phyloP scores from a whole-genome alignment of 2,888 invertebrate genomes.

The Abscondita cerata region DNA sequence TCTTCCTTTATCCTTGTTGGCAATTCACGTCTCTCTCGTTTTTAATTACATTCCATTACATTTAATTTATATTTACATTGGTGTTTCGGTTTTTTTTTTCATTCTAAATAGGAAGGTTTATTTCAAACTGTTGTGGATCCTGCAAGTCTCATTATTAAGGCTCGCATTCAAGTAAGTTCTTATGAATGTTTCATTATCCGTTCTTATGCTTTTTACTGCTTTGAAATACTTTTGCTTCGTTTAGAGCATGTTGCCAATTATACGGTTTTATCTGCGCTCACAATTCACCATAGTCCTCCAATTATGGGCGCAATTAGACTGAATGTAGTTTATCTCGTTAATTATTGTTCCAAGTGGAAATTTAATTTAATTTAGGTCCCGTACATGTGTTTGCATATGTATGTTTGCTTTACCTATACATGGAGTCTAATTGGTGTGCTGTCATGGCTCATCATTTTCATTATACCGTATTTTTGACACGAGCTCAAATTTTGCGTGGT shows the following conservation, averaged over 20 bases:
- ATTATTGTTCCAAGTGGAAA: conserved; percentile 46
- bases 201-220: conserved; percentile 38
- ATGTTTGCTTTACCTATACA: conserved; percentile 33
- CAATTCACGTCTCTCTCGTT: conserved; percentile 40
- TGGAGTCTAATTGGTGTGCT: conserved; percentile 31
- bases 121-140: conserved; percentile 35
- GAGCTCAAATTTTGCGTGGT: conserved; percentile 20
- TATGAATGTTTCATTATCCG: conserved; percentile 43
- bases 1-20: conserved; percentile 33
- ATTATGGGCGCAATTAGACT: conserved; percentile 47
- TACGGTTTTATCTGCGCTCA: conserved; percentile 40
- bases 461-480: conserved; percentile 22
- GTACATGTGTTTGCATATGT: conserved; percentile 43
- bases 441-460: conserved; percentile 28
- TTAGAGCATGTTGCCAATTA: conserved; percentile 40
- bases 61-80: conserved; percentile 47
- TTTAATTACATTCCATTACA: conserved; percentile 49
- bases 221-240: conserved; percentile 40
- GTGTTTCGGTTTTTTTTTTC: conserved; percentile 43
- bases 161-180: conserved; percentile 37
- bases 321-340: conserved; percentile 46
- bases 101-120: conserved; percentile 36
- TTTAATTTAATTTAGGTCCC: conserved; percentile 44
- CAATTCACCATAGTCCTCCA: conserved; percentile 42
- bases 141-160: conserved; percentile 39